Percentiles rank a stretch among this genome's conserved stretches.
Conservation (phyloP, 35 echinoderm and acorn worm genomes). For the Ophiothrix spiculata region DNA sequence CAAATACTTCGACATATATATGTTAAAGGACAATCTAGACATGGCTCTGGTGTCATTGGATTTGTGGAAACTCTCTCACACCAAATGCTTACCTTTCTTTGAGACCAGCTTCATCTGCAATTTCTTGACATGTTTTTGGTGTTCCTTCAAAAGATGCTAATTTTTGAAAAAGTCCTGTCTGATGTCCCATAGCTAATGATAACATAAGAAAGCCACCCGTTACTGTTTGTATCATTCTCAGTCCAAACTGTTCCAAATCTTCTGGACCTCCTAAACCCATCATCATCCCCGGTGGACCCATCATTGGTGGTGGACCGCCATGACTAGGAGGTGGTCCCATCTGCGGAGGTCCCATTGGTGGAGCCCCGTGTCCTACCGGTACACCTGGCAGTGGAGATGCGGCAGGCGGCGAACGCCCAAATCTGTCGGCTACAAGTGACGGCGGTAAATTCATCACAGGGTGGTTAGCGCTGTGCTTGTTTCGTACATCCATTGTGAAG, state of each 20-base stretch:
- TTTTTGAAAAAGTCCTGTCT: conserved; percentile 73
- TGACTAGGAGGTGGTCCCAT: background rate
- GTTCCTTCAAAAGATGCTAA: conserved; percentile 64
- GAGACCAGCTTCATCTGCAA: conserved; percentile 79
- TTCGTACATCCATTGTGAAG: background rate
- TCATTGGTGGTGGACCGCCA: conserved; percentile 23
- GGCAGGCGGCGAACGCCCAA: background rate
- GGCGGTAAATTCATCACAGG: background rate
- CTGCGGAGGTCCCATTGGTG: conserved; percentile 3
- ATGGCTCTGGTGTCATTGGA: no score
- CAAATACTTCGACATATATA: no score
- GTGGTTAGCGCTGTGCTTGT: conserved; percentile 3
- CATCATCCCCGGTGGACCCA: conserved; percentile 15
- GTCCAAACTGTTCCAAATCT: conserved; percentile 58
- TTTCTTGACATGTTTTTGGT: conserved; percentile 93
- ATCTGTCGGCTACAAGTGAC: background rate
- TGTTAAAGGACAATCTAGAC: no score
- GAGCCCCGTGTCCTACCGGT: background rate
- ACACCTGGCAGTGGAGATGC: background rate
- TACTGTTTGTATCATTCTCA: conserved; percentile 78
- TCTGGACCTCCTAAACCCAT: conserved; percentile 57
- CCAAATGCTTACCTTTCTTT: conserved; percentile 98
- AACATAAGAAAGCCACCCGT: conserved; percentile 68
- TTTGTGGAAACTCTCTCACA: no score
- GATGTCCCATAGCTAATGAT: conserved; percentile 70